Evolutionary conservation across 2,888 invertebrate genomes (phyloP), one percentile per base, ranked within the genome.

Genomic region (Rapana venosa): DNA sequence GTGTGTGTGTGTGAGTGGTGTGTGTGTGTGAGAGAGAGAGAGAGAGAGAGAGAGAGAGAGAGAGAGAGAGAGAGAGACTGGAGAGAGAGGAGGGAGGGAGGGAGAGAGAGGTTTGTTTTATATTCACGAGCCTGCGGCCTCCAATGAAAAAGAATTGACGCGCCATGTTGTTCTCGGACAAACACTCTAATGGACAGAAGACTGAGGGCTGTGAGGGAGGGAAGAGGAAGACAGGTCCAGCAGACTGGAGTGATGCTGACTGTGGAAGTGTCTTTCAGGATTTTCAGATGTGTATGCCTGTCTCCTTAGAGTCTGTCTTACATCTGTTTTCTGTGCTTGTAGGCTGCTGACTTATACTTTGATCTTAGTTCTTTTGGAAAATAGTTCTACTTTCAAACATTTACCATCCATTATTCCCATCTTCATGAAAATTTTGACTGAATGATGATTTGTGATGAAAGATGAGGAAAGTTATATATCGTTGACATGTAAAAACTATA

Each of bases 11-110:
- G n/a, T n/a, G n/a, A n/a, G n/a, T n/a, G n/a, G n/a, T n/a, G n/a
- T n/a, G n/a, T n/a, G n/a, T n/a, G n/a, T n/a, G n/a, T 4, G 30
- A 30, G 30, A 30, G 30, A 84, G 84, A 35, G 84, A 32, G 84
- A 32, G 84, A 84, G 84, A 84, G 84, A 32, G 84, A 35, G 47
- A 85, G 85, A 56, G 85, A 56, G 0, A 58, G 26, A 85, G n/a
- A n/a, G 30, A 30, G 8, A 13, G n/a, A n/a, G 6, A 30, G 5
- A 11, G 66, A 66, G 66, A 66, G 17, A 66, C 17, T 17, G 17
- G 66, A 66, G 66, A 66, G 66, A 66, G 17, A 66, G 66, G 17
- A 20, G 66, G 17, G 66, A 66, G 66, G 17, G 17, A 66, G 66
- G 17, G 66, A 66, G 17, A 66, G 66, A 66, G 66, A 66, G 66